phyloP scores from a whole-genome alignment of 2,888 invertebrate genomes.

The Ctenicera cuprea region DNA sequence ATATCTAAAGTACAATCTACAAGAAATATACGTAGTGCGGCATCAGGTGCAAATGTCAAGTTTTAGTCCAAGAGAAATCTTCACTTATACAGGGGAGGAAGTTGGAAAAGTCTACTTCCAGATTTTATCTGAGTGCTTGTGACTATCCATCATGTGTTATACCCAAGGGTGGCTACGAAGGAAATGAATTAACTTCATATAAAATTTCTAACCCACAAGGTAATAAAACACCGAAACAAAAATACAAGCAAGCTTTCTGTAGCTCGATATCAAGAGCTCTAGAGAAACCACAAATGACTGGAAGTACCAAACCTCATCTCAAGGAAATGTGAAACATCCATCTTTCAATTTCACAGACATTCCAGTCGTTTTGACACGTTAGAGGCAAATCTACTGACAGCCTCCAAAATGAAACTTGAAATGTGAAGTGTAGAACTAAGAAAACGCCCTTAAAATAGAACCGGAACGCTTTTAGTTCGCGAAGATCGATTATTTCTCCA shows the following conservation, averaged over 20 bases:
- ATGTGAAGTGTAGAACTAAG: slow-evolving; percentile 27
- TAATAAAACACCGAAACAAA: slow-evolving; percentile 49
- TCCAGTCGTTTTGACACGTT: slow-evolving; percentile 40
- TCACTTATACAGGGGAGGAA: slow-evolving; percentile 54
- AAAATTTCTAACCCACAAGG: slow-evolving; percentile 51
- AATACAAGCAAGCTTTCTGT: slow-evolving; percentile 30
- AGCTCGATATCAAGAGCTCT: slow-evolving; percentile 24
- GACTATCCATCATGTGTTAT: slow-evolving; percentile 60
- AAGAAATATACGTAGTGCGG: slow-evolving; percentile 53
- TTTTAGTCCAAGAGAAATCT: slow-evolving; percentile 62
- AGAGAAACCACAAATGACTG: slow-evolving; percentile 33
- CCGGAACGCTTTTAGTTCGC: slow-evolving; percentile 7
- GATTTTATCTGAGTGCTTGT: slow-evolving; percentile 60
- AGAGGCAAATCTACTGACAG: slow-evolving; percentile 45
- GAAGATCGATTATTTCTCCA: slow-evolving; percentile 42
- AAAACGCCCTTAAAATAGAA: slow-evolving; percentile 33
- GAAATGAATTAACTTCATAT: slow-evolving; percentile 55
- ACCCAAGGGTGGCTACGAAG: slow-evolving; percentile 52
- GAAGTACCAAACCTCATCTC: slow-evolving; percentile 36
- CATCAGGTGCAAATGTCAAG: slow-evolving; percentile 64
- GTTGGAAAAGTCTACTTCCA: slow-evolving; percentile 56
- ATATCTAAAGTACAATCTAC: slow-evolving; percentile 21
- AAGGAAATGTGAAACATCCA: slow-evolving; percentile 43
- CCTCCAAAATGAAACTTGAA: slow-evolving; percentile 46
- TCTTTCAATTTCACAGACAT: slow-evolving; percentile 45